phyloP scores from a whole-genome alignment of 1,140 invertebrate genomes.

The Nasonia vitripennis region DNA sequence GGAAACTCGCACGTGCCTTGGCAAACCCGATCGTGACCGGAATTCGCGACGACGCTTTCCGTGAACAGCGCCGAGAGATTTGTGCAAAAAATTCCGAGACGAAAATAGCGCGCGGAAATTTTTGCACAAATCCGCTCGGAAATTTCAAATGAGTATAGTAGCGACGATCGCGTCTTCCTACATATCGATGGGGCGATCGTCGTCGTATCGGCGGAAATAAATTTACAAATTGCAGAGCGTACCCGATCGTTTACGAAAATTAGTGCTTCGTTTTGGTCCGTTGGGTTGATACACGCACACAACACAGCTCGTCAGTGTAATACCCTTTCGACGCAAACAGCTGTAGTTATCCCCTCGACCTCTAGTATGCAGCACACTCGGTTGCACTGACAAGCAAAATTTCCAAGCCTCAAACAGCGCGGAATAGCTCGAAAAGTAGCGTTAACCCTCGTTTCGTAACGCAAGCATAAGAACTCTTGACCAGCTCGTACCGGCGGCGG shows the following conservation, averaged over 20 bases:
- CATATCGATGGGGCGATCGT: neutral
- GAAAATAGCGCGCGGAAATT: neutral
- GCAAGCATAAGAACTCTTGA: slow-evolving; percentile 26
- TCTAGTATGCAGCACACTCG: neutral
- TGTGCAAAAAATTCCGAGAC: slow-evolving; percentile 7
- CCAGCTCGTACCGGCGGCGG: neutral
- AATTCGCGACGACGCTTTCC: slow-evolving; percentile 41
- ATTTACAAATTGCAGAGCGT: neutral
- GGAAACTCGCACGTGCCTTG: slow-evolving; percentile 59
- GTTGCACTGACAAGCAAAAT: neutral
- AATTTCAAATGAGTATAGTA: neutral
- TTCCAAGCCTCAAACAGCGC: neutral
- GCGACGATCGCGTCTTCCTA: neutral
- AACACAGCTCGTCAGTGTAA: too few relatives aligned
- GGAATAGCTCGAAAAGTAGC: neutral
- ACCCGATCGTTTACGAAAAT: neutral
- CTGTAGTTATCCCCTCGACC: too few relatives aligned
- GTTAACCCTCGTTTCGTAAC: neutral
- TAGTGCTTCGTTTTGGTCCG: too few relatives aligned
- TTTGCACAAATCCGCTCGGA: too few relatives aligned
- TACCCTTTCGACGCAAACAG: too few relatives aligned
- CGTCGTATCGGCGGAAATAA: neutral
- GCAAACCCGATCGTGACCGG: slow-evolving; percentile 59
- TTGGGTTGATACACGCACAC: too few relatives aligned
- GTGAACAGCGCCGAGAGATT: neutral